These are phyloP conservation scores for Steinernema scapterisci DNA, from an alignment of 2,888 invertebrate genomes.

Conservation along the genomic window DNA sequence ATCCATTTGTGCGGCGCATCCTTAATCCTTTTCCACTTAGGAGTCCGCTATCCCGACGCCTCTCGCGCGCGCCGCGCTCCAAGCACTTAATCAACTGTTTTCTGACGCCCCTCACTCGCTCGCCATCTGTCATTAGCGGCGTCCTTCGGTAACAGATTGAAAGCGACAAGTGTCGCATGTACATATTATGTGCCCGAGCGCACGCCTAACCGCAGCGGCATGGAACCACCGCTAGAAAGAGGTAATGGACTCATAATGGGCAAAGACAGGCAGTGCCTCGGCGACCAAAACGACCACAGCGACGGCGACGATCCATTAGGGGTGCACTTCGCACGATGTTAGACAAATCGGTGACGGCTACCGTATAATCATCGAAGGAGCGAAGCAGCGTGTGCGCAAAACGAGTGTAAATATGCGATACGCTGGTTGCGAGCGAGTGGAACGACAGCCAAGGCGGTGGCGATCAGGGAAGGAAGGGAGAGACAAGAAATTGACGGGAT, in stretches of 20 bases:
- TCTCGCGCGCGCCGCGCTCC: background rate
- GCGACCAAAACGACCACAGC: background rate
- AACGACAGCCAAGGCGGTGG: background rate
- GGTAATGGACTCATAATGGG: slow-evolving; percentile 32
- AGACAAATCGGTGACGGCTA: slow-evolving; percentile 26
- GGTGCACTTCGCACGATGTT: background rate
- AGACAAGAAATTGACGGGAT: background rate
- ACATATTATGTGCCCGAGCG: slow-evolving; percentile 5
- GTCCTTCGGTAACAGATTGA: slow-evolving; percentile 9
- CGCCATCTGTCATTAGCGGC: slow-evolving; percentile 31
- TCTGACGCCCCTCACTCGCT: background rate
- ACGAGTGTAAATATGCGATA: background rate
- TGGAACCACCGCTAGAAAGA: background rate
- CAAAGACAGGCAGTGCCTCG: background rate
- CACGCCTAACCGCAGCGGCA: background rate
- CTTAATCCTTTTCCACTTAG: slow-evolving; percentile 5
- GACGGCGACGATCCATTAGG: background rate
- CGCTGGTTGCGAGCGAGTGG: slow-evolving; percentile 3
- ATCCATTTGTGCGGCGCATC: background rate
- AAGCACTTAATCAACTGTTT: slow-evolving; percentile 13
- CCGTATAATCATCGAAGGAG: slow-evolving; percentile 17
- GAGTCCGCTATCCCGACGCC: background rate
- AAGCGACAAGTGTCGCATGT: slow-evolving; percentile 33
- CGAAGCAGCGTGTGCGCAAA: background rate
- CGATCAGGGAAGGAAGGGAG: background rate